phyloP scores from a whole-genome alignment of 2,797 vertebrate species.

The Onychomys torridus region DNA sequence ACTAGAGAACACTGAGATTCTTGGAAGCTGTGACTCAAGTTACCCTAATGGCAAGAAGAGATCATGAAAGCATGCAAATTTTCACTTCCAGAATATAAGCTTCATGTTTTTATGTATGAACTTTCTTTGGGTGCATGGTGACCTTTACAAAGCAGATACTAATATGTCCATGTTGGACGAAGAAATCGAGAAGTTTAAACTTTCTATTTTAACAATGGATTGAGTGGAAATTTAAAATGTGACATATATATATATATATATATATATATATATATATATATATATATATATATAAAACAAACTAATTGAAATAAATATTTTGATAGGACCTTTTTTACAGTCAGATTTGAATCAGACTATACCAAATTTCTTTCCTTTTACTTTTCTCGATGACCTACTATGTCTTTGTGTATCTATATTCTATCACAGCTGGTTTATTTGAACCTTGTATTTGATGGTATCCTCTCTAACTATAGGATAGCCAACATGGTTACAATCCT shows the following conservation, averaged over 20 bases:
- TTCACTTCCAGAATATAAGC: background rate
- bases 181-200: background rate
- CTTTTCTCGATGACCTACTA: background rate
- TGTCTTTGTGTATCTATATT: background rate
- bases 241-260: too few species aligned
- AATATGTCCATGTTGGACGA: background rate
- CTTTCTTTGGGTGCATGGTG: background rate
- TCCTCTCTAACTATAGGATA: fast-evolving
- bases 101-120: background rate
- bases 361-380: background rate
- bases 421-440: background rate
- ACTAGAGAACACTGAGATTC: background rate
- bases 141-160: background rate
- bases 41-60: background rate
- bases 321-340: background rate
- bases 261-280: background rate
- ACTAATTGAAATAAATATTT: background rate
- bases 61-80: background rate
- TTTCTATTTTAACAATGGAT: background rate
- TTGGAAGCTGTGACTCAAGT: background rate
- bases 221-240: background rate
- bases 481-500: fast-evolving
- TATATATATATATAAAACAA: background rate
- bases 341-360: background rate
- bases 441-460: background rate